These are phyloP conservation scores for Anastrepha obliqua DNA, from an alignment of 1,140 invertebrate genomes.

Conservation along the genomic window DNA sequence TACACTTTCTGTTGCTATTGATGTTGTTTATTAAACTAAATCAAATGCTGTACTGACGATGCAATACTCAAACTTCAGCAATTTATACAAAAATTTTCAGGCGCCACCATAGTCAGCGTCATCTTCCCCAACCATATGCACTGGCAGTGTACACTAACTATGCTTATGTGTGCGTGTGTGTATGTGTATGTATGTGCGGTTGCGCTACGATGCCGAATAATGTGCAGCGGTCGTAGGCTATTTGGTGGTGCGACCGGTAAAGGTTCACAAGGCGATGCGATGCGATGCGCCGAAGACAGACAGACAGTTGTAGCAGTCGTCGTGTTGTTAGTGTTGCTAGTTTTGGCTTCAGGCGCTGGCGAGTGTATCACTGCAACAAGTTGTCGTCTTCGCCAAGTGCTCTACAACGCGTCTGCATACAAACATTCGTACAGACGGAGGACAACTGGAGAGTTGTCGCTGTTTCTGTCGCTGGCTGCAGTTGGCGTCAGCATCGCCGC, in stretches of 20 bases:
- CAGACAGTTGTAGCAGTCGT: neutral
- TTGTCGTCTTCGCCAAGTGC: slow-evolving; percentile 22
- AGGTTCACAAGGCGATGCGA: slow-evolving; percentile 52
- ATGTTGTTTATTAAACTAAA: slow-evolving; percentile 73
- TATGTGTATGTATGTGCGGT: neutral
- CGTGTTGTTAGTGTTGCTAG: neutral
- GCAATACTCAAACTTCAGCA: slow-evolving; percentile 70
- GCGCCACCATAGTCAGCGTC: slow-evolving; percentile 59
- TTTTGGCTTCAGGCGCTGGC: neutral
- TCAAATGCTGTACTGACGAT: slow-evolving; percentile 74
- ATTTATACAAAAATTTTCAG: slow-evolving; percentile 72
- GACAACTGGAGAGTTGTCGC: slow-evolving; percentile 10
- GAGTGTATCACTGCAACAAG: slow-evolving; percentile 33
- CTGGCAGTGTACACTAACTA: neutral
- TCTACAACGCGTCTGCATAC: neutral
- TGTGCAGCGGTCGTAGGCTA: slow-evolving; percentile 31
- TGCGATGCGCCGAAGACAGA: neutral
- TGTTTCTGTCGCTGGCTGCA: neutral
- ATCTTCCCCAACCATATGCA: slow-evolving; percentile 37
- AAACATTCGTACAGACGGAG: neutral
- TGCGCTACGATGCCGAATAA: slow-evolving; percentile 18
- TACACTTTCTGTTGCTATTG: slow-evolving; percentile 55
- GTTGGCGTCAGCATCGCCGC: neutral
- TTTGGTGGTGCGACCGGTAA: slow-evolving; percentile 39
- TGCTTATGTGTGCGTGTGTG: neutral